Conservation (phyloP, 1,140 invertebrate species). For the Caerostris extrusa region DNA sequence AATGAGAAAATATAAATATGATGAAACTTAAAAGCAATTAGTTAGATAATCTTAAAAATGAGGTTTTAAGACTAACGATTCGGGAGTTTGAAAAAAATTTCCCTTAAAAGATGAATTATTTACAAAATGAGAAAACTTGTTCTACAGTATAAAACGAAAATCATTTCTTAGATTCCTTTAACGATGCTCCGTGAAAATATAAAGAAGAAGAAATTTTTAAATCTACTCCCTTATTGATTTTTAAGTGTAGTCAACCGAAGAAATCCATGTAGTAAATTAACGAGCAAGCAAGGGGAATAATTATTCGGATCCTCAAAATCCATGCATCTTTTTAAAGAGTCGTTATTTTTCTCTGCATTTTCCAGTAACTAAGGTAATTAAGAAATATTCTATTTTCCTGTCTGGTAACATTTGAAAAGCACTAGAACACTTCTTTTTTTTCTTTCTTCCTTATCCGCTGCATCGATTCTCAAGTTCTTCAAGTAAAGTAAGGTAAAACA, state of each 20-base stretch:
- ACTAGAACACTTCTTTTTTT: neutral
- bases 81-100: neutral
- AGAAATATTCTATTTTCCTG: neutral
- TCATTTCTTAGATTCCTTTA: neutral
- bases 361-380: conserved; percentile 20
- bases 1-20: neutral
- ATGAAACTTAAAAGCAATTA: neutral
- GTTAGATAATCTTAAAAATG: neutral
- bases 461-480: no score
- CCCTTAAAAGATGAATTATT: neutral
- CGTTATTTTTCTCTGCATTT: conserved; percentile 6
- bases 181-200: neutral
- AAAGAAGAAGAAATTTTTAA: neutral
- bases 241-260: conserved; percentile 19
- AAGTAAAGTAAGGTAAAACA: no score
- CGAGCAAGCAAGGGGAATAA: no score
- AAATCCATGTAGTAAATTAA: no score
- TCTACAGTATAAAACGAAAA: conserved; percentile 12
- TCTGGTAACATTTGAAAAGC: neutral
- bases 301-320: conserved; percentile 42
- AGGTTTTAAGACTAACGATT: neutral
- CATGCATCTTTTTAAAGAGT: conserved; percentile 24
- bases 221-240: conserved; percentile 16
- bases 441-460: no score
- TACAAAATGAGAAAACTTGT: neutral